Percentiles rank a stretch among this genome's conserved stretches.
Evolutionary conservation across 1,140 invertebrate species (phyloP).

Genomic region (Portunus trituberculatus): DNA sequence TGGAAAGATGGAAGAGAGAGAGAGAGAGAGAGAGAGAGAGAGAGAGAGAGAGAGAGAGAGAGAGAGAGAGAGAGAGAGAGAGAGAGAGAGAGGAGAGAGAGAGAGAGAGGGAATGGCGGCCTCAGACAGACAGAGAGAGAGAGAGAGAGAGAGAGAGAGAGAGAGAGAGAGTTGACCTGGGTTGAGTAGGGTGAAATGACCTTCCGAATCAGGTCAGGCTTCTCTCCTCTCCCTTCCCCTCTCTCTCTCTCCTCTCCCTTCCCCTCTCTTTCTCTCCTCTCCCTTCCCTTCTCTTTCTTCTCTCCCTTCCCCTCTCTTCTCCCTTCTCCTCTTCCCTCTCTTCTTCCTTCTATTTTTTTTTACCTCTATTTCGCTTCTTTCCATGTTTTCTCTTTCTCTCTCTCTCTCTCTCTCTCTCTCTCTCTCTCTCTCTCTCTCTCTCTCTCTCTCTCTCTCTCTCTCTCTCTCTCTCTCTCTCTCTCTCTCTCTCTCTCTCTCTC

Average conservation of each 20-base stretch:
- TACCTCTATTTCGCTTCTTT: background rate
- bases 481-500: background rate
- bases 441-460: background rate
- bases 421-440: no score
- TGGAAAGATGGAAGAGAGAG: no score
- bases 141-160: background rate
- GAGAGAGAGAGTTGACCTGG: background rate
- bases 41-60: background rate
- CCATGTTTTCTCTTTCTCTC: no score
- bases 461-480: background rate
- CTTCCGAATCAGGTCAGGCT: background rate
- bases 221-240: background rate
- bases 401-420: background rate
- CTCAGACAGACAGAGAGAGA: no score
- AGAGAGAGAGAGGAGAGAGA: constrained; percentile 11
- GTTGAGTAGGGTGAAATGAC: background rate
- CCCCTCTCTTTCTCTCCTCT: background rate
- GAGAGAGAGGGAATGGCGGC: background rate
- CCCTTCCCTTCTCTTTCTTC: background rate
- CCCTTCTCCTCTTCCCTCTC: background rate
- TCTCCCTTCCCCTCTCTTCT: background rate
- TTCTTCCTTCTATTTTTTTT: background rate
- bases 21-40: no score
- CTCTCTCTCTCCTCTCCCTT: background rate
- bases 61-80: constrained; percentile 20